Evolutionary conservation across 2,888 invertebrate species (phyloP).

Genomic region (Bombylius discolor): DNA sequence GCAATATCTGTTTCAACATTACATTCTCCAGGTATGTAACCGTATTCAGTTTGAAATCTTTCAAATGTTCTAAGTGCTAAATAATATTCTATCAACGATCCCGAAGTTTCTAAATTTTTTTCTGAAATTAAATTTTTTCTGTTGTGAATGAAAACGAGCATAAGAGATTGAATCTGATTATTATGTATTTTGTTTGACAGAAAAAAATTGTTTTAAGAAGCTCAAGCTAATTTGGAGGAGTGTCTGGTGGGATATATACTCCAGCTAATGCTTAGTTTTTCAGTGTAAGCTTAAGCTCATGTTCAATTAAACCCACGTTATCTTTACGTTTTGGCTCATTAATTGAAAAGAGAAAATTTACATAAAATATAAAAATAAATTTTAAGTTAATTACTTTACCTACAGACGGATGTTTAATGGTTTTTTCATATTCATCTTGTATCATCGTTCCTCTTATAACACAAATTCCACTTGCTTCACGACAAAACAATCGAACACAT

Average conservation of each 20-base stretch:
- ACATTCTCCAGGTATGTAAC: conserved; percentile 79
- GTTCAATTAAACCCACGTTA: too few relatives aligned
- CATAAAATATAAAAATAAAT: too few relatives aligned
- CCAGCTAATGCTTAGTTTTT: too few relatives aligned
- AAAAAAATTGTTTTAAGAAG: background rate
- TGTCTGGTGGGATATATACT: too few relatives aligned
- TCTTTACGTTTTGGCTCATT: conserved; percentile 2
- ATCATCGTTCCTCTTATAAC: conserved; percentile 68
- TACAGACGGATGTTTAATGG: conserved; percentile 44
- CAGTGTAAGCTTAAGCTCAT: too few relatives aligned
- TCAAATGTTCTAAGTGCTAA: conserved; percentile 83
- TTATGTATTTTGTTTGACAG: background rate
- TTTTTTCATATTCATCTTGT: conserved; percentile 65
- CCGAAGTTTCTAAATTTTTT: conserved; percentile 65
- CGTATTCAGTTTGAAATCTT: conserved; percentile 76
- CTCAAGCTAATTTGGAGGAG: background rate
- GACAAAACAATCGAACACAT: conserved; percentile 76
- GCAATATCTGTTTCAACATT: conserved; percentile 83
- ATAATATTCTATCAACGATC: conserved; percentile 79
- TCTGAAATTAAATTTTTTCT: conserved; percentile 34
- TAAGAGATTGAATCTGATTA: background rate
- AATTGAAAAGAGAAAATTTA: background rate
- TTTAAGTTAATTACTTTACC: conserved; percentile 31
- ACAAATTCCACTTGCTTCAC: conserved; percentile 69
- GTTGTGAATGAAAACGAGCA: background rate